phyloP scores from a whole-genome alignment of 2,888 invertebrate species.

The Aphrophora alni region DNA sequence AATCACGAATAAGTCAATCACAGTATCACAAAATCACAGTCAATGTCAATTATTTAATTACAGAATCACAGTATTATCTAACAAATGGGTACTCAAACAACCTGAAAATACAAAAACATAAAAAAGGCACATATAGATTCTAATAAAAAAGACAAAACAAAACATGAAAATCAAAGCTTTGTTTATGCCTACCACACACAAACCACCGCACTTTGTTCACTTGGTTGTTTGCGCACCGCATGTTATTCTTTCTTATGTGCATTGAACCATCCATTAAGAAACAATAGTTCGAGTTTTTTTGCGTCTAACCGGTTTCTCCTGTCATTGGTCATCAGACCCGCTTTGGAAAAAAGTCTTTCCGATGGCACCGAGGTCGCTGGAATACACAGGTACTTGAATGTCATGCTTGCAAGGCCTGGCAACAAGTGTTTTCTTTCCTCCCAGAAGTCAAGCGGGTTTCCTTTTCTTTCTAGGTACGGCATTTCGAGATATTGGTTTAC shows the following conservation, averaged over 20 bases:
- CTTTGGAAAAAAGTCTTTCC: background rate
- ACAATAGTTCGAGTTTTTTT: constrained; percentile 16
- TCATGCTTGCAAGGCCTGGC: background rate
- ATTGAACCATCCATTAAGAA: background rate
- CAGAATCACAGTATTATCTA: background rate
- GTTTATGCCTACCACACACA: background rate
- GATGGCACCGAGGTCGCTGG: background rate
- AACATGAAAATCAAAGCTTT: background rate
- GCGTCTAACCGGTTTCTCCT: background rate
- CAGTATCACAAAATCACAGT: background rate
- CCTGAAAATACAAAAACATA: background rate
- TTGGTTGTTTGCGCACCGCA: background rate
- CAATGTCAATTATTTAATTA: background rate
- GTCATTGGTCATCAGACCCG: constrained; percentile 9
- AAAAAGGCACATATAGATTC: background rate
- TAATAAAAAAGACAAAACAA: background rate
- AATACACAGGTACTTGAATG: background rate
- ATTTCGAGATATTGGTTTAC: background rate
- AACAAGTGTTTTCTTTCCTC: background rate
- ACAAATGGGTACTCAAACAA: too few species aligned
- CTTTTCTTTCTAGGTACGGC: background rate
- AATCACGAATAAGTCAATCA: background rate
- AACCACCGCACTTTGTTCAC: background rate
- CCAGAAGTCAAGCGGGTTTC: background rate
- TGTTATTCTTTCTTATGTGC: background rate